phyloP scores from a whole-genome alignment of 2,113 vertebrate species.

The Isichthys henryi region DNA sequence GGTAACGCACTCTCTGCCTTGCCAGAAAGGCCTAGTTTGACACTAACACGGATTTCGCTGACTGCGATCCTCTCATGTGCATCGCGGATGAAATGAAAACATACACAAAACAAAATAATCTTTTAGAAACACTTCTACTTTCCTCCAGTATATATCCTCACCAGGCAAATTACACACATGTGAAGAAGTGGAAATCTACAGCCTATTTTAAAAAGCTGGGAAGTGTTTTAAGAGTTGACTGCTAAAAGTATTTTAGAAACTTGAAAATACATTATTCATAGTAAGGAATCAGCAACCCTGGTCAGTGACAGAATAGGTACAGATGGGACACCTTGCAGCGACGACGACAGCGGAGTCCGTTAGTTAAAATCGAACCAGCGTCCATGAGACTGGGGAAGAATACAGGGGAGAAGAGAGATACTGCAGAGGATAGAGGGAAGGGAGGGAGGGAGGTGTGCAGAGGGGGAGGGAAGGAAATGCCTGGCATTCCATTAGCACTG shows the following conservation, averaged over 20 bases:
- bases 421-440: slow-evolving; percentile 9
- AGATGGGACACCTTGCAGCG: neutral
- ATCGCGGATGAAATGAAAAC: neutral
- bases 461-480: slow-evolving; percentile 45
- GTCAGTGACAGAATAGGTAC: neutral
- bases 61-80: neutral
- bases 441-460: slow-evolving; percentile 22
- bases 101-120: neutral
- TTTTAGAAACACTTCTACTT: neutral
- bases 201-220: neutral
- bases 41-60: neutral
- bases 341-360: neutral
- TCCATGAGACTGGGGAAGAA: neutral
- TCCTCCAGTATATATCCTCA: neutral
- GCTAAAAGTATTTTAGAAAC: neutral
- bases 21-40: neutral
- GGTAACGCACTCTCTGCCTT: neutral
- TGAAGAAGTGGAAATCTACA: neutral
- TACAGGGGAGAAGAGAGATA: slow-evolving; percentile 27
- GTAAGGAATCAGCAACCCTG: neutral
- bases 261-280: neutral
- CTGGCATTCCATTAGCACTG: slow-evolving; percentile 59
- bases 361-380: neutral
- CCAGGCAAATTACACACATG: neutral
- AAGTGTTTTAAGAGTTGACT: neutral